Evolutionary conservation across 2,888 invertebrate species (phyloP), one percentile per base, ranked within the genome.

Genomic region (Dendrolimus pini): DNA sequence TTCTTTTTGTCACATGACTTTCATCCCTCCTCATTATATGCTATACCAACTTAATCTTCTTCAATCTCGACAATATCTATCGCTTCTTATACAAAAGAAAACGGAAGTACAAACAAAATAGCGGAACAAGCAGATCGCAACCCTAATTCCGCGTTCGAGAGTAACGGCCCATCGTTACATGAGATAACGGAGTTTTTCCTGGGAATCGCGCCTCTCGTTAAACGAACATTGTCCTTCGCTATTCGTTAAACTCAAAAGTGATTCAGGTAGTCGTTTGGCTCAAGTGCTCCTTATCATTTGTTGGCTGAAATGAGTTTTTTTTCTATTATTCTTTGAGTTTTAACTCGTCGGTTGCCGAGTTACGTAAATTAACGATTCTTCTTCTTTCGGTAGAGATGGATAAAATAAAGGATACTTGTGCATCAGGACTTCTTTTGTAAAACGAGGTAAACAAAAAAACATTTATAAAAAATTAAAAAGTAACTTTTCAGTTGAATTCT

Each of bases 191-290:
- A 82, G 79, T 80, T 85, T 84, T 83, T 83, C 79, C 80, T 80
- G 84, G 82, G 85, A 87, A 88, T 85, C 84, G 84, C 73, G 77
- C 77, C 78, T 77, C 77, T 74, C 68, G 66, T 72, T 81, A 83
- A 84, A 84, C 81, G 82, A 47, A 82, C 77, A 74, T 77, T 74
- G 78, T 77, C 75, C 80, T 80, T 81, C 82, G 81, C 82, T 82
- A 82, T 80, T 81, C 82, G 81, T 82, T 82, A 82, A 78, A 76
- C 75, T 71, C 74, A 69, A 75, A 78, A 82, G 80, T 78, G 85
- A 85, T 87, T 84, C 88, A 87, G 88, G 88, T 87, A 81, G 79
- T 82, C 79, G 79, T 83, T 82, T 80, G 74, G 71, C 74, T 72
- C 68, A 74, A 81, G 82, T 79, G 81, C 75, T 79, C 80, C 83